A percentile compares a stretch with the other conserved stretches of the same genome.
These are phyloP conservation scores for Corella eumyota DNA, from an alignment of 23 tunicate species.

Conservation along the genomic window DNA sequence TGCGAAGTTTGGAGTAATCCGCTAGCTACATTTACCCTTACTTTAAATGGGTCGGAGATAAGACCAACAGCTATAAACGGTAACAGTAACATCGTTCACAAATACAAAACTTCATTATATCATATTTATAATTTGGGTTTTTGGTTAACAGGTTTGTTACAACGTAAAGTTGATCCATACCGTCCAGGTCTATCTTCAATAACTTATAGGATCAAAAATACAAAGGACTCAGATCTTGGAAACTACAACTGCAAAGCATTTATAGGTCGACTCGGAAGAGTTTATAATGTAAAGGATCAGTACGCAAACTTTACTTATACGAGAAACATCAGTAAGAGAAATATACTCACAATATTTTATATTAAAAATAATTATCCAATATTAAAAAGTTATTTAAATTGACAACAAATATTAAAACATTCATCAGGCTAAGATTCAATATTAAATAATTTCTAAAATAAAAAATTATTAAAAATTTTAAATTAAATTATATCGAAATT, in stretches of 20 bases:
- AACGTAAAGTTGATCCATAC: constrained; percentile 4
- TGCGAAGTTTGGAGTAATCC: constrained; percentile 33
- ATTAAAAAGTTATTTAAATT: background rate
- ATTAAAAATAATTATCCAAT: background rate
- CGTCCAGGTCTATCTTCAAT: constrained; percentile 5
- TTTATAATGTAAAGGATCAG: constrained; percentile 10
- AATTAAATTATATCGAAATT: no score
- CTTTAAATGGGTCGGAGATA: constrained; percentile 7
- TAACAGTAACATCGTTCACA: background rate
- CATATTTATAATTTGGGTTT: no score
- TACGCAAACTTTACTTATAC: constrained; percentile 17
- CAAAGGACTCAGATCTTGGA: constrained; percentile 22
- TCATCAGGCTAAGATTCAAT: no score
- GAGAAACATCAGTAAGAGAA: constrained; percentile 18
- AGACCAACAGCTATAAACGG: constrained; percentile 6
- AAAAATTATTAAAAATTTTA: no score
- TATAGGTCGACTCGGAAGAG: constrained; percentile 7
- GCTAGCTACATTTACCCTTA: constrained; percentile 19
- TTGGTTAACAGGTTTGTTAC: constrained; percentile 3
- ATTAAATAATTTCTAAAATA: no score
- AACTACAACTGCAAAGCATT: constrained; percentile 38
- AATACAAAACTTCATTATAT: no score
- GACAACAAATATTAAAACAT: background rate
- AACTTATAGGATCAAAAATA: constrained; percentile 35
- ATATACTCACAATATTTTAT: background rate